These are phyloP conservation scores for Pelobates fuscus DNA, from an alignment of 2,113 vertebrate genomes.

Conservation along the genomic window DNA sequence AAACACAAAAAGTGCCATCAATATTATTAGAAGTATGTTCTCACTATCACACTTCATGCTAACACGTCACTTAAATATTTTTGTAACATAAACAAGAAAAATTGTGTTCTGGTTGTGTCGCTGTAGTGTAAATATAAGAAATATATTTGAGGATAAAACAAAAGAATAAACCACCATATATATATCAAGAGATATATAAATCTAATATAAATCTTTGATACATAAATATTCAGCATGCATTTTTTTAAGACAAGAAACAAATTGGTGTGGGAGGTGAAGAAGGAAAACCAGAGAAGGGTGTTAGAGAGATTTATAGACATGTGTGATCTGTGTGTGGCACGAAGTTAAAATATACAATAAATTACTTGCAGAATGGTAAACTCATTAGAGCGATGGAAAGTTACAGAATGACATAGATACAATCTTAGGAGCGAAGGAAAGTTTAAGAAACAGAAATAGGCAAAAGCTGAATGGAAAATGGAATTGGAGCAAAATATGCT, in stretches of 20 bases:
- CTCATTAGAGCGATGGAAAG: slow-evolving; percentile 34
- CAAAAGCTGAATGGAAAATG: slow-evolving; percentile 18
- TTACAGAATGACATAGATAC: slow-evolving; percentile 17
- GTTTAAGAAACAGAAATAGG: background rate
- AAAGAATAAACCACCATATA: background rate
- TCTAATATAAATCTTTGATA: background rate
- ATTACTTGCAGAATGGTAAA: slow-evolving; percentile 35
- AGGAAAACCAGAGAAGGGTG: slow-evolving; percentile 8
- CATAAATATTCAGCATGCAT: background rate
- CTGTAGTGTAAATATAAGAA: no score
- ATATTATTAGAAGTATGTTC: no score
- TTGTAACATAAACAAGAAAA: no score
- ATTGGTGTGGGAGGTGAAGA: background rate
- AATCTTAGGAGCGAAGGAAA: background rate
- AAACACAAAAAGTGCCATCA: no score
- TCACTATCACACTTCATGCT: no score
- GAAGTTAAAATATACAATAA: slow-evolving; percentile 25
- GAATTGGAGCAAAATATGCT: slow-evolving; percentile 1
- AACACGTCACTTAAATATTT: no score
- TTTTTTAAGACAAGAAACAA: background rate
- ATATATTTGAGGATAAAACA: no score
- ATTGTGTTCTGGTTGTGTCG: no score
- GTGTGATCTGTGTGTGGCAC: slow-evolving; percentile 8
- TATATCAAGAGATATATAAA: background rate
- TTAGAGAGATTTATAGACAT: background rate